These are phyloP conservation scores for Spondyliosoma cantharus DNA, from an alignment of 2,797 vertebrate species.

Conservation along the genomic window DNA sequence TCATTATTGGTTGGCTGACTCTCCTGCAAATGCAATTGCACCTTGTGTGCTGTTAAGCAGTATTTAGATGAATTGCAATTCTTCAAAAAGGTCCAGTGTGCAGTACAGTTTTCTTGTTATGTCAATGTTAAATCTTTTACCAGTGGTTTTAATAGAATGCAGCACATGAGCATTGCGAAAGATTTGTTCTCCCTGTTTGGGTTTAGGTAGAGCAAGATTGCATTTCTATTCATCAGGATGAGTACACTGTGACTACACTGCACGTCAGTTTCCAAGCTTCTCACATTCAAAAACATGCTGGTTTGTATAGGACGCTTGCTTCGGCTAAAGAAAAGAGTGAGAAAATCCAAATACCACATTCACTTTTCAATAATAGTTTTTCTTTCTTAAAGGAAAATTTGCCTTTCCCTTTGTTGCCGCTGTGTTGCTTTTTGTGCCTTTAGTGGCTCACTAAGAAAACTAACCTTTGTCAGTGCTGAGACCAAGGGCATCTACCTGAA, in stretches of 20 bases:
- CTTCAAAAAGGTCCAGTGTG: conserved; percentile 10
- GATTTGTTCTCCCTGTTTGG: conserved; percentile 36
- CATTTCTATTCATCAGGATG: conserved; percentile 46
- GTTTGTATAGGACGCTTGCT: background rate
- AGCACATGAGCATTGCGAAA: conserved; percentile 19
- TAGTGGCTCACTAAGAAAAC: conserved; percentile 14
- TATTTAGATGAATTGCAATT: conserved; percentile 54
- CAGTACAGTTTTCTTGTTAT: conserved; percentile 30
- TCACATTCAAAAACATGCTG: background rate
- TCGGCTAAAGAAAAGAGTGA: background rate
- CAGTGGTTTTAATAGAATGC: conserved; percentile 27
- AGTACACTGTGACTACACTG: conserved; percentile 34
- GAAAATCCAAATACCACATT: background rate
- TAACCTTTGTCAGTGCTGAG: conserved; percentile 14
- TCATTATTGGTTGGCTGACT: conserved; percentile 53
- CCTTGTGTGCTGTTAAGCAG: conserved; percentile 37
- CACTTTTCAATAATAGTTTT: conserved; percentile 22
- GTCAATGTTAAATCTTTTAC: conserved; percentile 34
- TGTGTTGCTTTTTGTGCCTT: conserved; percentile 17
- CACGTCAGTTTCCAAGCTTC: conserved; percentile 28
- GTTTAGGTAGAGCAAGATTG: conserved; percentile 29
- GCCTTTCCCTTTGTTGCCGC: background rate
- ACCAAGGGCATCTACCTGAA: conserved; percentile 9
- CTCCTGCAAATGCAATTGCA: conserved; percentile 14
- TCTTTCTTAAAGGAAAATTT: background rate